Conservation (phyloP, 2,888 invertebrate genomes). For the Andrena bicolor region DNA sequence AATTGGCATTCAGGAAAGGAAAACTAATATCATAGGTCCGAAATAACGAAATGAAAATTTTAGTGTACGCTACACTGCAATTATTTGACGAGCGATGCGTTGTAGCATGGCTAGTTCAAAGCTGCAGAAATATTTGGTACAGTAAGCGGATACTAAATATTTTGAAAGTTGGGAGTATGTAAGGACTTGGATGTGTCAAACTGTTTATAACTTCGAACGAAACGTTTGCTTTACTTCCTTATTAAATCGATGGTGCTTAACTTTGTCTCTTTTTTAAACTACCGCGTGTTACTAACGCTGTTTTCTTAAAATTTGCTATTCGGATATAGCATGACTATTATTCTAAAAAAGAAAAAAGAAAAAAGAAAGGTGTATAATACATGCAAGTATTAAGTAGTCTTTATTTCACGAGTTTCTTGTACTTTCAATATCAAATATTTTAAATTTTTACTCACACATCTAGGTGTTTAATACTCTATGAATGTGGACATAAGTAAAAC, state of each 20-base stretch:
- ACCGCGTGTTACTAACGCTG: conserved; percentile 38
- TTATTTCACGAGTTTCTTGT: conserved; percentile 38
- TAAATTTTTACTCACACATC: conserved; percentile 37
- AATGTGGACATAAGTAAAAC: conserved; percentile 32
- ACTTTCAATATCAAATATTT: conserved; percentile 39
- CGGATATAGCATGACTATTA: conserved; percentile 27
- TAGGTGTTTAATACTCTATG: conserved; percentile 34
- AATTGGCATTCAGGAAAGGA: conserved; percentile 63
- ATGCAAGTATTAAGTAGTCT: conserved; percentile 48
- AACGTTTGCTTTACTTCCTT: conserved; percentile 27
- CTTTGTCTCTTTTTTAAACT: conserved; percentile 62
- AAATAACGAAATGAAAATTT: conserved; percentile 48
- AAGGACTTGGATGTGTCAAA: conserved; percentile 50
- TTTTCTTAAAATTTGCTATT: conserved; percentile 52
- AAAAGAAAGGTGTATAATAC: conserved; percentile 21
- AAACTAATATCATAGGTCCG: conserved; percentile 43
- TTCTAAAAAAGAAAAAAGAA: conserved; percentile 4
- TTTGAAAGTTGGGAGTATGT: conserved; percentile 57
- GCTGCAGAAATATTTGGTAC: conserved; percentile 58
- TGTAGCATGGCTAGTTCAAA: conserved; percentile 77
- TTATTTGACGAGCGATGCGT: conserved; percentile 76
- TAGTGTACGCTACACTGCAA: conserved; percentile 58
- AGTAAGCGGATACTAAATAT: conserved; percentile 50
- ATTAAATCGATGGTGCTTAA: conserved; percentile 37
- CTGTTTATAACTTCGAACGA: conserved; percentile 10